These are phyloP conservation scores for Microcebus jonahi DNA, from an alignment of 2,113 vertebrate species.

Conservation along the genomic window DNA sequence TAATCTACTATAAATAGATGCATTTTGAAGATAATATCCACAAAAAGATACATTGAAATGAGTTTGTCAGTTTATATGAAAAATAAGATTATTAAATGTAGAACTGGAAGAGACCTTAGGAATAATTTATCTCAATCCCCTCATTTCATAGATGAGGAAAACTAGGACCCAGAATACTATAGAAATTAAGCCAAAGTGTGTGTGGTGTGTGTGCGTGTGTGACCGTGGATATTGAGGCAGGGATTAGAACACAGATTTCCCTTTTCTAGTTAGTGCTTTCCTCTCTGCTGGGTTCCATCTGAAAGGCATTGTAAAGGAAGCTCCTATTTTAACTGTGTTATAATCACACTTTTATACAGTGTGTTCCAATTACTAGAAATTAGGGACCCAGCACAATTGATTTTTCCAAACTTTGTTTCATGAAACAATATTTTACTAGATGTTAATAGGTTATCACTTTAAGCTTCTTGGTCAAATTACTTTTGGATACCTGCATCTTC, in stretches of 20 bases:
- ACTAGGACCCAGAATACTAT: neutral
- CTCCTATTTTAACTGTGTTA: neutral
- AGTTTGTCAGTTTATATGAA: slow-evolving; percentile 42
- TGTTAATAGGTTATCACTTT: slow-evolving; percentile 6
- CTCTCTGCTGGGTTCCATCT: neutral
- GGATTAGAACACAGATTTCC: neutral
- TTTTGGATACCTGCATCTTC: neutral
- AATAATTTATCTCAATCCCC: neutral
- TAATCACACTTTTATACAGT: neutral
- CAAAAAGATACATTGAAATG: neutral
- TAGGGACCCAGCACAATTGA: neutral
- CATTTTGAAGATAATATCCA: neutral
- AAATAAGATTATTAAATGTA: neutral
- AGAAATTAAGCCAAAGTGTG: neutral
- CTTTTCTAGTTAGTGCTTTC: neutral
- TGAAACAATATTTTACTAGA: slow-evolving; percentile 25
- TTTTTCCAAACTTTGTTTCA: slow-evolving; percentile 32
- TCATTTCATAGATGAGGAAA: slow-evolving; percentile 28
- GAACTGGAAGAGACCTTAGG: neutral
- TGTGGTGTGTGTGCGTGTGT: neutral
- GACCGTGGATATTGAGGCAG: neutral
- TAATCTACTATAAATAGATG: neutral
- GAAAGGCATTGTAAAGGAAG: neutral
- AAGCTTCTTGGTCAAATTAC: slow-evolving; percentile 21
- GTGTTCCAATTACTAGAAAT: neutral